Evolutionary conservation across 35 echinoderm and acorn worm genomes (phyloP).

Genomic region (Anneissia japonica): DNA sequence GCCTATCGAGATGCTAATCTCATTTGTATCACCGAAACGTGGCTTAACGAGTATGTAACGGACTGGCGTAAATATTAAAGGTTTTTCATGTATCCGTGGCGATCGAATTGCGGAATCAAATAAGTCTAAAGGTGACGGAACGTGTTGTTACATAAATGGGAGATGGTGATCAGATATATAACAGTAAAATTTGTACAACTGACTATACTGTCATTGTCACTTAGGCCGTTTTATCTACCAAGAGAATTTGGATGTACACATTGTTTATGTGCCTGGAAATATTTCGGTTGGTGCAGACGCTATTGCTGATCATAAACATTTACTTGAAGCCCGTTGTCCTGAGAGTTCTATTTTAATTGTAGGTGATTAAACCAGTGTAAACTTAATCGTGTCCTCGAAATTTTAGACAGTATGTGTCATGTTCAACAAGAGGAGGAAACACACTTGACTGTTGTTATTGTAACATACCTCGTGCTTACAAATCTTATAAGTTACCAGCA

Average conservation of each 20-base stretch:
- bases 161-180: neutral
- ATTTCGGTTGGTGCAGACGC: neutral
- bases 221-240: conserved; percentile 53
- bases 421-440: too few relatives aligned
- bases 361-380: conserved; percentile 23
- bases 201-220: conserved; percentile 48
- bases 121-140: conserved; percentile 32
- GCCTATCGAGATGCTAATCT: conserved; percentile 31
- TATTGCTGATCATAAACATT: conserved; percentile 30
- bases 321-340: conserved; percentile 1
- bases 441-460: too few relatives aligned
- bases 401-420: too few relatives aligned
- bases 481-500: too few relatives aligned
- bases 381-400: neutral
- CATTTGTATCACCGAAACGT: conserved; percentile 52
- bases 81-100: conserved; percentile 9
- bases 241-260: conserved; percentile 43
- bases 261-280: conserved; percentile 45
- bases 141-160: conserved; percentile 44
- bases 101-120: conserved; percentile 35
- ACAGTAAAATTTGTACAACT: conserved; percentile 20
- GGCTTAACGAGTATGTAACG: conserved; percentile 29
- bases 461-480: too few relatives aligned
- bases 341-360: conserved; percentile 24
- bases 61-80: conserved; percentile 14